Evolutionary conservation across 2,888 invertebrate genomes (phyloP), one percentile per base, ranked within the genome.

Genomic region (Tetramorium bicarinatum): DNA sequence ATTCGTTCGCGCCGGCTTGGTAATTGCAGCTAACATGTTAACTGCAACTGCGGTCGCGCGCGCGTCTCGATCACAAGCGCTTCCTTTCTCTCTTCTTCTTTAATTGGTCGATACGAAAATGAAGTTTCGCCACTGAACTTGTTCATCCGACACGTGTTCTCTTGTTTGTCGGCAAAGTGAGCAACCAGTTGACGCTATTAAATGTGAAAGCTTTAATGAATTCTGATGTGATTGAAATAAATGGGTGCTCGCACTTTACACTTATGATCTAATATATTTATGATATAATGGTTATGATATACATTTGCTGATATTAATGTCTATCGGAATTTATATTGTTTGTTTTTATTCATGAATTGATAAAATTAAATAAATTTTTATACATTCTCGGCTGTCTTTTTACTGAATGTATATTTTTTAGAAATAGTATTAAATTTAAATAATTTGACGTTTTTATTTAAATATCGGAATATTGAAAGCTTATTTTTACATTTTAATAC

Each of bases 1-100:
- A 89, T 90, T 91, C 86, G 90, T 92, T 91, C 91, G 91, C 91
- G 87, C 76, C 82, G 87, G 67, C 64, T 61, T 87, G 89, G 83
- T 92, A 92, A 92, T 92, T 91, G 88, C 92, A 84, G 87, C 88
- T 92, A 92, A 90, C 90, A 69, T 91, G 87, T 85, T 85, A 86
- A 91, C 90, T 87, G 86, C 87, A 79, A 87, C 49, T 82, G 79
- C 82, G 76, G 49, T 75, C 79, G 66, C 85, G 85, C 84, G 85
- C 83, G 83, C 49, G 76, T 66, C 74, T 86, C 66, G 84, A 88
- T 80, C 72, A 61, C 29, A 1, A n/a, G n/a, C 34, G 34, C 29
- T 41, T 15, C 49, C 49, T 29, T 11, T n/a, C 72, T 38, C 18
- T 1, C 25, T 13, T n/a, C 52, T 62, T 47, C 64, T 86, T 80